These are phyloP conservation scores for Podotricha telesiphe DNA, from an alignment of 2,888 invertebrate genomes.

Conservation along the genomic window DNA sequence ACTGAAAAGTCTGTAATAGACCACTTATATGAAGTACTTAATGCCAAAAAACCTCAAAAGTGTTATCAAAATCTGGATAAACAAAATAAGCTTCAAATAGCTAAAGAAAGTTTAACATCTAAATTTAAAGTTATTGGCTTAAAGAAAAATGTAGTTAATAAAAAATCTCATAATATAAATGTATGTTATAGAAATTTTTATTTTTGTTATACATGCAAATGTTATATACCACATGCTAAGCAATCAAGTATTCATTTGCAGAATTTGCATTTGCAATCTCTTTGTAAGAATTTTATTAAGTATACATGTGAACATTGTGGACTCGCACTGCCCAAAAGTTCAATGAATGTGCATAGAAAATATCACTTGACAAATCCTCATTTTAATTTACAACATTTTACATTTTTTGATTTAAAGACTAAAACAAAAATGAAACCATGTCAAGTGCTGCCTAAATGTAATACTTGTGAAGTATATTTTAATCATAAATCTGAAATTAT, in stretches of 20 bases:
- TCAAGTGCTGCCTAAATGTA: constrained; percentile 63
- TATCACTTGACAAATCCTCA: constrained; percentile 53
- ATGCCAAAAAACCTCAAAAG: constrained; percentile 41
- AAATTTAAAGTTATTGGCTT: not conserved
- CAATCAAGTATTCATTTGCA: too few species aligned
- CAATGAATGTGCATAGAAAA: constrained; percentile 53
- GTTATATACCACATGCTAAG: constrained; percentile 53
- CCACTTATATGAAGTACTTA: constrained; percentile 64
- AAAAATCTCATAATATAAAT: constrained; percentile 11
- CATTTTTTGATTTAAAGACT: constrained; percentile 60
- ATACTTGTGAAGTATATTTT: constrained; percentile 59
- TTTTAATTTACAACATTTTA: constrained; percentile 59
- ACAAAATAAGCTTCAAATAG: not conserved
- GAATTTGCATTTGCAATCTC: constrained; percentile 52
- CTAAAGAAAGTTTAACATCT: not conserved
- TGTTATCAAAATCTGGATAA: not conserved
- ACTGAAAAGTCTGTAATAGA: constrained; percentile 60
- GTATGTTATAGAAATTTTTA: constrained; percentile 27
- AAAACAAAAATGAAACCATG: constrained; percentile 56
- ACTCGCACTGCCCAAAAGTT: constrained; percentile 55
- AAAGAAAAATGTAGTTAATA: not conserved
- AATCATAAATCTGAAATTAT: constrained; percentile 52
- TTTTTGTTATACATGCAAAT: constrained; percentile 62
- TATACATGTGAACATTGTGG: constrained; percentile 62
- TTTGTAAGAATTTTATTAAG: constrained; percentile 53